Evolutionary conservation across 2,888 invertebrate genomes (phyloP).

Genomic region (Tenthredo amoena): DNA sequence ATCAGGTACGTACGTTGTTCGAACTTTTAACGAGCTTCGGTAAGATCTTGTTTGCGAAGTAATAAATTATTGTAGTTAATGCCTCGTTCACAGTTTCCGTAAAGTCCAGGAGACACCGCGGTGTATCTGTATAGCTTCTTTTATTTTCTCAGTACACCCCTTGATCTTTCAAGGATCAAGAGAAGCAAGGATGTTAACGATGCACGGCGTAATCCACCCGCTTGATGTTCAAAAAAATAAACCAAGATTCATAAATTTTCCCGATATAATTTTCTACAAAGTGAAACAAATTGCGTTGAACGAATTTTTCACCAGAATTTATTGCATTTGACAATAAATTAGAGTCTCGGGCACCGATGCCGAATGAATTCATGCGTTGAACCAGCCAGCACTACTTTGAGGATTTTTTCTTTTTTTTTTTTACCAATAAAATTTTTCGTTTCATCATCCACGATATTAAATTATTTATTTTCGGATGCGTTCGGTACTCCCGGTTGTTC

Average conservation of each 20-base stretch:
- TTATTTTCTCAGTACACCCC: not conserved
- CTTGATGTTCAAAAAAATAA: not conserved
- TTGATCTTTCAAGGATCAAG: not conserved
- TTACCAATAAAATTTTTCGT: not conserved
- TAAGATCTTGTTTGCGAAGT: conserved; percentile 28
- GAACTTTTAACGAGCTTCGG: conserved; percentile 36
- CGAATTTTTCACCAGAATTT: not conserved
- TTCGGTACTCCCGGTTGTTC: not conserved
- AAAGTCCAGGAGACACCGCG: not conserved
- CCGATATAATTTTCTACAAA: too few species aligned
- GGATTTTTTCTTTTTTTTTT: not conserved
- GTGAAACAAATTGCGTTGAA: too few species aligned
- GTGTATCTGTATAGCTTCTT: not conserved
- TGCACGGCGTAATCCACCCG: not conserved
- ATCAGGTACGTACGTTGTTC: not conserved
- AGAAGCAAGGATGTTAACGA: not conserved
- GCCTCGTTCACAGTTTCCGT: conserved; percentile 1
- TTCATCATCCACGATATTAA: not conserved
- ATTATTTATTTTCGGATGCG: not conserved
- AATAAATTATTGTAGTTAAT: conserved; percentile 33
- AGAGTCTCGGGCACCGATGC: not conserved
- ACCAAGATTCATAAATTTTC: not conserved
- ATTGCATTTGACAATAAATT: not conserved
- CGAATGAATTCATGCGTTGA: conserved; percentile 13
- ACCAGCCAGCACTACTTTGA: not conserved